Conservation (phyloP, 2,113 vertebrate genomes). For the Aphyosemion australe region DNA sequence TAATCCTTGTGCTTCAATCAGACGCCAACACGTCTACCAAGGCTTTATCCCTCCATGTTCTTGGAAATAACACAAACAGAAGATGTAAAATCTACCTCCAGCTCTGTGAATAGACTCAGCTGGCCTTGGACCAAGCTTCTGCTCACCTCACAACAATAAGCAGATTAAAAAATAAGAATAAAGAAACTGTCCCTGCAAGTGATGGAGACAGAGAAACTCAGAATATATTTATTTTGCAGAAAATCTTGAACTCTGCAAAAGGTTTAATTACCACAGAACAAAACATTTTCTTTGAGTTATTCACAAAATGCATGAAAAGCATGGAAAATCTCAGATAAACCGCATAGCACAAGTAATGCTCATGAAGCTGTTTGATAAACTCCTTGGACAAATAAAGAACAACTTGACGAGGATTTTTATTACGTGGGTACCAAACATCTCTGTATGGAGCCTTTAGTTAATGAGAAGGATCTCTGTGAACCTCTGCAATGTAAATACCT, state of each 20-base stretch:
- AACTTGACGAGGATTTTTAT: slow-evolving; percentile 10
- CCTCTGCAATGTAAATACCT: slow-evolving; percentile 73
- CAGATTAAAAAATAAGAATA: neutral
- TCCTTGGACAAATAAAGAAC: neutral
- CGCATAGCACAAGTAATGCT: neutral
- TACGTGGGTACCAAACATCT: slow-evolving; percentile 39
- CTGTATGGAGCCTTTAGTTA: slow-evolving; percentile 51
- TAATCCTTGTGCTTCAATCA: neutral
- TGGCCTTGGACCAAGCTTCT: neutral
- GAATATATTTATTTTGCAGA: neutral
- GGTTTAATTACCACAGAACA: too few species aligned
- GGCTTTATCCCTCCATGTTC: neutral
- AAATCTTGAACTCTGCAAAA: too few species aligned
- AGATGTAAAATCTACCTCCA: neutral
- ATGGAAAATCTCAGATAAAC: too few species aligned
- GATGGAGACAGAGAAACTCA: neutral
- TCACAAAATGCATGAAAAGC: too few species aligned
- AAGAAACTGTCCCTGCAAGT: neutral
- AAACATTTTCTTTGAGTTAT: too few species aligned
- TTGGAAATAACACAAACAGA: neutral
- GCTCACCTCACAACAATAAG: neutral
- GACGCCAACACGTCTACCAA: neutral
- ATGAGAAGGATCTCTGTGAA: slow-evolving; percentile 52
- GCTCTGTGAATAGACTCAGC: neutral
- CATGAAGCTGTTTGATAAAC: neutral